Evolutionary conservation across 2,113 vertebrate species (phyloP).

Genomic region (Leucoraja erinaceus): DNA sequence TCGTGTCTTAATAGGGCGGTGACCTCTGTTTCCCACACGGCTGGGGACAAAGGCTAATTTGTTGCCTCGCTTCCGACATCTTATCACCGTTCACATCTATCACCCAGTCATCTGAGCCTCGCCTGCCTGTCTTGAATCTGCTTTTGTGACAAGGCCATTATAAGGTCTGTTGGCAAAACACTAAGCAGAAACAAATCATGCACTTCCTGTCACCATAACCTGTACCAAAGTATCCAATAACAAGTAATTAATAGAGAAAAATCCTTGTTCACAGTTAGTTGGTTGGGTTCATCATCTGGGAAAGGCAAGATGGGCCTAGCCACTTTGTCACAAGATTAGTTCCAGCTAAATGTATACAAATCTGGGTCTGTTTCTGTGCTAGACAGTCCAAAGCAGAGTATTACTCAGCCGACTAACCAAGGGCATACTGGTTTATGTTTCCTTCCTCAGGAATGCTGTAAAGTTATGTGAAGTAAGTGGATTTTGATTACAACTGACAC

Average conservation of each 20-base stretch:
- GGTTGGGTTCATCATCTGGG: neutral
- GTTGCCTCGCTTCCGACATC: neutral
- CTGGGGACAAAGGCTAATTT: neutral
- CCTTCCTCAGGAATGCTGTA: neutral
- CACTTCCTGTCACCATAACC: neutral
- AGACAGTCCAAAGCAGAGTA: neutral
- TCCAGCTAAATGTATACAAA: neutral
- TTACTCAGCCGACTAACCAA: neutral
- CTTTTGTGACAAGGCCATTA: neutral
- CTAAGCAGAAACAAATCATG: neutral
- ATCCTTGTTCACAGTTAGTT: neutral
- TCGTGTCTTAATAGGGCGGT: too few relatives aligned
- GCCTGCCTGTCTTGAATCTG: neutral
- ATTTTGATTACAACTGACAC: neutral
- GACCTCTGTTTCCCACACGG: neutral
- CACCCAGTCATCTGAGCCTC: neutral
- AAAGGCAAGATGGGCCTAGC: neutral
- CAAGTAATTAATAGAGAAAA: neutral
- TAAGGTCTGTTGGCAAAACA: neutral
- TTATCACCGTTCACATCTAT: neutral
- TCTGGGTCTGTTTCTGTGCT: neutral
- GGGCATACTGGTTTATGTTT: neutral
- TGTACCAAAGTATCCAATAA: too few relatives aligned
- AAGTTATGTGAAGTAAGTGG: neutral
- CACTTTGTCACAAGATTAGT: neutral